These are phyloP conservation scores for Lampropteryx suffumata DNA, from an alignment of 2,888 invertebrate species.

Conservation along the genomic window DNA sequence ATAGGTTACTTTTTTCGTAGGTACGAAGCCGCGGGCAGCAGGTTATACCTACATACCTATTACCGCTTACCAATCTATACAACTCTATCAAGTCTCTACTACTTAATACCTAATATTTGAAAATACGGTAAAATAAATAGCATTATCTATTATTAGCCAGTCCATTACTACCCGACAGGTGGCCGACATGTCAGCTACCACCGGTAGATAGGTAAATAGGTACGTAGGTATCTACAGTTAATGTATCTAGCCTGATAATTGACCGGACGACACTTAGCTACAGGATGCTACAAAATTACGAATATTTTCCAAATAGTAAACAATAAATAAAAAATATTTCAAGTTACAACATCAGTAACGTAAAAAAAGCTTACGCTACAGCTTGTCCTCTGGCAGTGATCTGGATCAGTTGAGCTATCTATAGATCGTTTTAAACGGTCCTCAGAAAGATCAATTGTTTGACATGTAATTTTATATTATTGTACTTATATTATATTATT, in stretches of 20 bases:
- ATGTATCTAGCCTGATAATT: constrained; percentile 23
- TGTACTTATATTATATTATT: no score
- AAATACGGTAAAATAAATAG: constrained; percentile 6
- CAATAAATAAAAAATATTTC: no score
- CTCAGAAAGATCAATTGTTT: no score
- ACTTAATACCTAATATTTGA: not conserved
- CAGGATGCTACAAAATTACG: constrained; percentile 7
- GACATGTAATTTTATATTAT: no score
- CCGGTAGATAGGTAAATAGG: constrained; percentile 30
- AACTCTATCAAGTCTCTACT: not conserved
- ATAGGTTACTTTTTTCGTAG: no score
- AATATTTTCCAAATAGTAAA: no score
- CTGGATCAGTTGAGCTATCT: no score
- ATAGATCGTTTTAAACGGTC: no score
- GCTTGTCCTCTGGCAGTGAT: no score
- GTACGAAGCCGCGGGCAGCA: no score
- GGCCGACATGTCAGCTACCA: constrained; percentile 26
- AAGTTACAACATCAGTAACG: no score
- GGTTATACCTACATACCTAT: not conserved
- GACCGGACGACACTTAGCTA: constrained; percentile 10
- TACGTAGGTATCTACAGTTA: constrained; percentile 5
- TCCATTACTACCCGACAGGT: constrained; percentile 26
- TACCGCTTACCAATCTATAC: not conserved
- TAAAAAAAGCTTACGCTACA: no score
- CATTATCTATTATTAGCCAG: constrained; percentile 19